Conservation (phyloP, 2,113 vertebrate genomes). For the Dicaeum eximium region DNA sequence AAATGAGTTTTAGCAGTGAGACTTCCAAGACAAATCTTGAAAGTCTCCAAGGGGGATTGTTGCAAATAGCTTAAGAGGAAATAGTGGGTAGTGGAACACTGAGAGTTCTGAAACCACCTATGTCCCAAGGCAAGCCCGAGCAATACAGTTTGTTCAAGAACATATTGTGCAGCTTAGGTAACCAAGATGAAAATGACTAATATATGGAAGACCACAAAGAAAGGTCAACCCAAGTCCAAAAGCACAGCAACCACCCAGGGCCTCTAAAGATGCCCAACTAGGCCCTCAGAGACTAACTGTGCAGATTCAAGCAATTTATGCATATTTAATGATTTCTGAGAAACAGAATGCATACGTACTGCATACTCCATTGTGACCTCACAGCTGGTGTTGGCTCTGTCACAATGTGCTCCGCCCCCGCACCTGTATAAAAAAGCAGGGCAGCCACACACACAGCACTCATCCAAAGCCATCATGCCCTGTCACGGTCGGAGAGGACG, state of each 20-base stretch:
- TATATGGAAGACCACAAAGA: not conserved
- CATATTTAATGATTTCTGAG: not conserved
- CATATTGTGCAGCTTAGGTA: not conserved
- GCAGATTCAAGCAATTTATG: not conserved
- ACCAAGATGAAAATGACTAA: not conserved
- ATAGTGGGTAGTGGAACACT: not conserved
- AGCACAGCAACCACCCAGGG: rapidly evolving
- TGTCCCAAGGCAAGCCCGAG: not conserved
- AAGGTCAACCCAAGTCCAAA: not conserved
- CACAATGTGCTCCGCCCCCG: not conserved
- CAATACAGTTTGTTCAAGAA: not conserved
- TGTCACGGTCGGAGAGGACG: not conserved
- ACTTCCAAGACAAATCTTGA: not conserved
- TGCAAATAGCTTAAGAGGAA: not conserved
- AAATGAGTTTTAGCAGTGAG: not conserved
- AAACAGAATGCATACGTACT: not conserved
- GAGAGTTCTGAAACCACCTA: not conserved
- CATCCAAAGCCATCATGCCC: not conserved
- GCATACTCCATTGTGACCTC: not conserved
- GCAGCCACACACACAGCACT: no score
- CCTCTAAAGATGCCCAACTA: not conserved
- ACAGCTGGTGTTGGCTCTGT: not conserved
- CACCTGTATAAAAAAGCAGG: not conserved
- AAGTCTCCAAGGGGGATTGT: no score
- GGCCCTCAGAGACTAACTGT: not conserved